Evolutionary conservation across 2,888 invertebrate species (phyloP), one percentile per base, ranked within the genome.

Genomic region (Lathronympha strigana): DNA sequence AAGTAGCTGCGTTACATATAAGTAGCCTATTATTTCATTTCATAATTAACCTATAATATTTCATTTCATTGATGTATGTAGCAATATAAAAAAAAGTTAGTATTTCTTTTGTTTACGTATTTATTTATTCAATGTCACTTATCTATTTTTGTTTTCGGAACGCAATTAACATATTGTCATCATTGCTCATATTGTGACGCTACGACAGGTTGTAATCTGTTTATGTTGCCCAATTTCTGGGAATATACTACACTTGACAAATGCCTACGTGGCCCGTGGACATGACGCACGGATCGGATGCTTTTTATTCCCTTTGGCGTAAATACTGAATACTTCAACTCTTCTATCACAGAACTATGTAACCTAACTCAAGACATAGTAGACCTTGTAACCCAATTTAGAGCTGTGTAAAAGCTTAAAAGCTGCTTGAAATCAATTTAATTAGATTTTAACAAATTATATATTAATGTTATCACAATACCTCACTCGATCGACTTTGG

Each of bases 201-300:
- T 13, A 50, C 19, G n/a, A 2, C 5, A 13, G 28, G 19, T 19
- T 31, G 11, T 45, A 21, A 31, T 31, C 17, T 51, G 5, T 31
- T 4, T 17, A 31, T 19, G 13, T 53, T 21, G 13, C 36, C 53
- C 21, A 36, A 33, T 21, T 36, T 53, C 36, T 21, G 21, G 36
- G 53, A 53, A 51, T n/a, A 5, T 31, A 23, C 9, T 25, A 13
- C 21, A n/a, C n/a, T 47, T 17, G 28, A 28, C 13, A 11, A 47
- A 43, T 17, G 15, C 4, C 1, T 15, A 43, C 43, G 25, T 6
- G 5, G n/a, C 17, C 2, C 36, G 5, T 21, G 19, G 19, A 15
- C 15, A 23, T 54, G n/a, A 23, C 23, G 15, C 54, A 36, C n/a
- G 5, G n/a, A n/a, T n/a, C n/a, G n/a, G 31, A 15, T 51, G 51